Evolutionary conservation across 2,113 vertebrate genomes (phyloP), one percentile per base, ranked within the genome.

Genomic region (Anser brachyrhynchus): DNA sequence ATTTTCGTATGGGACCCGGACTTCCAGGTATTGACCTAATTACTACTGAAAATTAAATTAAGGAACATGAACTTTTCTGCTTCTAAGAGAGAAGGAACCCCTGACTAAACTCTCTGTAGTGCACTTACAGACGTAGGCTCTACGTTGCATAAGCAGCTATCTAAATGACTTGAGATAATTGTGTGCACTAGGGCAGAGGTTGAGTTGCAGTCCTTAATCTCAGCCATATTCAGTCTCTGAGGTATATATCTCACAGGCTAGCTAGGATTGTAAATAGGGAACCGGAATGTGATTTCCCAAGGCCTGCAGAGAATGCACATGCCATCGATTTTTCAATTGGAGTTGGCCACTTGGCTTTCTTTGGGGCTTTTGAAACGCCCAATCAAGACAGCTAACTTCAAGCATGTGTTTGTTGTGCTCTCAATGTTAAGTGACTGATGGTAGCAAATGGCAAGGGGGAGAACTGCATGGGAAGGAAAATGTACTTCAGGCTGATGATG

Each of bases 401-500:
- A 91, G 29, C 31, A 43, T 7, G 33, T 7, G 8, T 85, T 95
- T 71, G 26, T 91, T 89, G 29, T 13, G 64, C 44, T 91, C 11
- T 74, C 41, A 21, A 1, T 58, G n/a, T 73, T 21, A 59, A 85
- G 28, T 5, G 13, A 26, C 51, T 91, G 72, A 52, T 73, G 46
- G 54, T 76, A 41, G 16, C 74, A 58, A 95, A 71, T 70, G 55
- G 31, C 64, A 90, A 67, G 55, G 78, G 41, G 28, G 85, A 70
- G 73, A 84, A 94, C 76, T 76, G 28, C 51, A 54, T 70, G 66
- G 81, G 80, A 88, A 94, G 72, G 75, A 85, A 84, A 72, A 74
- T 64, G 37, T 84, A 31, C 82, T 78, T 73, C 29, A 75, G 55
- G 69, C 80, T 96, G 64, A 33, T 95, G 58, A 26, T 49, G 70